A percentile compares a stretch with the other conserved stretches of the same genome.
Conservation (phyloP, 2,888 invertebrate genomes). For the Drosophila buzzatii region DNA sequence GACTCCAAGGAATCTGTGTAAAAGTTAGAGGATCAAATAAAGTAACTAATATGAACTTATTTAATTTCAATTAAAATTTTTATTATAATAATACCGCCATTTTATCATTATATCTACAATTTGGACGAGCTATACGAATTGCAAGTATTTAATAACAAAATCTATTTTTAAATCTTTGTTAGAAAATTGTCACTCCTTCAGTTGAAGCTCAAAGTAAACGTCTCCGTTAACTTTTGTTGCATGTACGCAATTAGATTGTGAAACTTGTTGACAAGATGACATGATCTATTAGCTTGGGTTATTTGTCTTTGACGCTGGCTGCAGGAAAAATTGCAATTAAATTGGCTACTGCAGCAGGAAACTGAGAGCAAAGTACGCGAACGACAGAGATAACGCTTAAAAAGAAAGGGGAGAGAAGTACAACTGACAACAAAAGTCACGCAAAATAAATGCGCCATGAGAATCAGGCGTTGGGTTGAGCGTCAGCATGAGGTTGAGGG, state of each 20-base stretch:
- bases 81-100: not conserved
- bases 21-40: not conserved
- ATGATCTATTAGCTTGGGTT: constrained; percentile 78
- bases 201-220: constrained; percentile 40
- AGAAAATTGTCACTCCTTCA: not conserved
- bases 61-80: not conserved
- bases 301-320: constrained; percentile 65
- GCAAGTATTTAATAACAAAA: not conserved
- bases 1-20: not conserved
- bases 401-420: not conserved
- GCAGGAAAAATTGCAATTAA: constrained; percentile 74
- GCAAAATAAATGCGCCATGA: constrained; percentile 56
- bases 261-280: constrained; percentile 78
- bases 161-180: not conserved
- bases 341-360: constrained; percentile 55
- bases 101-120: not conserved
- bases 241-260: constrained; percentile 72
- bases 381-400: constrained; percentile 27
- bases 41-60: not conserved
- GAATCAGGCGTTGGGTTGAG: constrained; percentile 25
- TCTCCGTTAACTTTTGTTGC: constrained; percentile 47
- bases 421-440: constrained; percentile 66
- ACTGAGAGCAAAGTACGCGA: constrained; percentile 48
- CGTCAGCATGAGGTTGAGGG: constrained; percentile 24
- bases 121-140: not conserved